A percentile compares a stretch with the other conserved stretches of the same genome.
Conservation (phyloP, 2,797 vertebrate genomes). For the Atherinosoma microstoma region DNA sequence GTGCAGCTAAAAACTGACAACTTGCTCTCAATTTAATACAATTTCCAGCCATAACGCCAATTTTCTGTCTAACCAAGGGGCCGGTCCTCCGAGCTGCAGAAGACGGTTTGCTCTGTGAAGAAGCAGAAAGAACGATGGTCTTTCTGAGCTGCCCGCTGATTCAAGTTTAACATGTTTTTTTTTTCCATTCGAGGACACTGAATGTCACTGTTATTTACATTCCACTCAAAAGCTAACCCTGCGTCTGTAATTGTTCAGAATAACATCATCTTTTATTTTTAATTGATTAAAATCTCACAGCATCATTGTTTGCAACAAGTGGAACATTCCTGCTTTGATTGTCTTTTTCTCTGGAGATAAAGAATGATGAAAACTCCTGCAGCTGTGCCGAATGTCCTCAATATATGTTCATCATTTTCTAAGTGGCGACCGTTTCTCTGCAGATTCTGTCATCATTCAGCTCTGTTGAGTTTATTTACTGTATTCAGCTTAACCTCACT, state of each 20-base stretch:
- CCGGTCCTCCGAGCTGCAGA: neutral
- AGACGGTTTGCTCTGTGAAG: neutral
- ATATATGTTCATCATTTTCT: slow-evolving; percentile 9
- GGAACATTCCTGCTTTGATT: too few species aligned
- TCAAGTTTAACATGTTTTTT: slow-evolving; percentile 5
- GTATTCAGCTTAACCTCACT: too few species aligned
- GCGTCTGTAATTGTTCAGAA: neutral
- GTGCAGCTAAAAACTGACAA: slow-evolving; percentile 10
- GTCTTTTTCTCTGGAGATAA: neutral
- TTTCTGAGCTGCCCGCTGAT: neutral
- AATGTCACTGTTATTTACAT: slow-evolving; percentile 59
- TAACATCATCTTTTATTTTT: neutral
- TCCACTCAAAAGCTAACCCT: slow-evolving; percentile 40
- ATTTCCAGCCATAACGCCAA: neutral
- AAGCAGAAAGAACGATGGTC: neutral
- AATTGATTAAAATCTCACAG: neutral
- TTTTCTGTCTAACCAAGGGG: neutral
- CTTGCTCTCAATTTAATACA: neutral
- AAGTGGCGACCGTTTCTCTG: neutral
- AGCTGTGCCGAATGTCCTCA: slow-evolving; percentile 12
- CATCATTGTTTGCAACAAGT: too few species aligned
- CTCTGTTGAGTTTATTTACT: too few species aligned
- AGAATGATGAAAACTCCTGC: neutral
- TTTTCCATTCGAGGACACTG: slow-evolving; percentile 23
- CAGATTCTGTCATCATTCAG: neutral